phyloP scores from a whole-genome alignment of 1,140 invertebrate species.

The Pygmarrhopalites habei region DNA sequence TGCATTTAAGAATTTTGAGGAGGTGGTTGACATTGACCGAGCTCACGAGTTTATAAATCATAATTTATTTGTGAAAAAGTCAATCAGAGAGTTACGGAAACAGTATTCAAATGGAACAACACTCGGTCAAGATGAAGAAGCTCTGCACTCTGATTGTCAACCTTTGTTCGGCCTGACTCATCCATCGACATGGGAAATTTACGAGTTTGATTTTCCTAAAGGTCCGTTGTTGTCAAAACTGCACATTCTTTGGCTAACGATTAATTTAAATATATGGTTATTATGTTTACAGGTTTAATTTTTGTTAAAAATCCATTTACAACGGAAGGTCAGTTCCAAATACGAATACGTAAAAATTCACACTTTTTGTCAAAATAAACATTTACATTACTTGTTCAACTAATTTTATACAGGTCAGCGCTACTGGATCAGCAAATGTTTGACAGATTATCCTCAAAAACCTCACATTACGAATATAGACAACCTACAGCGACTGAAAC shows the following conservation, averaged over 20 bases:
- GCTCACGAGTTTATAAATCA: slow-evolving; percentile 1
- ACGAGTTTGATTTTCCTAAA: slow-evolving; percentile 39
- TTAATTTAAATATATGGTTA: slow-evolving; percentile 20
- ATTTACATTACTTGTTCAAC: too few relatives aligned
- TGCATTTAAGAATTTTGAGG: neutral
- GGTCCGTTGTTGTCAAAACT: slow-evolving; percentile 31
- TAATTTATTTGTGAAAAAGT: neutral
- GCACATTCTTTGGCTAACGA: neutral
- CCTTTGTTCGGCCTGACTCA: slow-evolving; percentile 39
- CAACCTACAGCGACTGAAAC: slow-evolving; percentile 18
- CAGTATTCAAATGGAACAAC: neutral
- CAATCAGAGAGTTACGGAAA: neutral
- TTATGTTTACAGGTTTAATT: slow-evolving; percentile 55
- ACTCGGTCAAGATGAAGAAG: neutral
- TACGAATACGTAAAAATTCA: too few relatives aligned
- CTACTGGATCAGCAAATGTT: slow-evolving; percentile 71
- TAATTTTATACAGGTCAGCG: too few relatives aligned
- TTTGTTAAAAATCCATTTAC: slow-evolving; percentile 80
- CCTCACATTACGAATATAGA: slow-evolving; percentile 49
- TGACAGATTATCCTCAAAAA: slow-evolving; percentile 69
- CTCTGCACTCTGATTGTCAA: slow-evolving; percentile 5
- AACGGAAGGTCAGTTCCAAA: slow-evolving; percentile 51
- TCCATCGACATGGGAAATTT: slow-evolving; percentile 43
- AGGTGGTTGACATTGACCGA: neutral
- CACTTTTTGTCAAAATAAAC: too few relatives aligned